Percentiles rank a stretch among this genome's conserved stretches.
Conservation (phyloP, 2,113 vertebrate genomes). For the Scomber japonicus region DNA sequence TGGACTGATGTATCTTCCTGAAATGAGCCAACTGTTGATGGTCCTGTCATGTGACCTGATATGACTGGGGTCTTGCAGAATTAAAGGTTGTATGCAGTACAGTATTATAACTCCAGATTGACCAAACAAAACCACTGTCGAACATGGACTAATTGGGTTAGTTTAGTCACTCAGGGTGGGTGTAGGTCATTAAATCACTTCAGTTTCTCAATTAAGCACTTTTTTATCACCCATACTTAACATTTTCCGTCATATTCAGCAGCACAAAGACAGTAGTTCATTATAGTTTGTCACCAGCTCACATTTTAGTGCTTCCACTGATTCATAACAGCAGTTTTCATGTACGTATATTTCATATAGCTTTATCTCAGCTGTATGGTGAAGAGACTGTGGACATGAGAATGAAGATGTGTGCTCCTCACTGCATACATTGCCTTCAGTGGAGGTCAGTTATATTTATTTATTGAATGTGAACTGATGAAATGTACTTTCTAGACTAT, state of each 20-base stretch:
- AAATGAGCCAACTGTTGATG: background rate
- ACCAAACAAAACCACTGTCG: conserved; percentile 22
- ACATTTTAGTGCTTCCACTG: conserved; percentile 8
- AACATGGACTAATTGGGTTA: conserved; percentile 1
- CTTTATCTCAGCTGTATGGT: background rate
- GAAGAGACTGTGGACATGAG: background rate
- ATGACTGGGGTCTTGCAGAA: background rate
- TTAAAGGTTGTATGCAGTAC: conserved; percentile 2
- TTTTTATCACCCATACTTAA: background rate
- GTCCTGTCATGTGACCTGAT: background rate
- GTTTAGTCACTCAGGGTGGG: conserved; percentile 33
- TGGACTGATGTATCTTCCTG: conserved; percentile 83
- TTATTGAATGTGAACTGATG: conserved; percentile 41
- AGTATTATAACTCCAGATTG: conserved; percentile 17
- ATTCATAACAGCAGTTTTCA: background rate
- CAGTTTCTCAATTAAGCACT: background rate
- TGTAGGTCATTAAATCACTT: background rate
- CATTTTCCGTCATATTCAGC: conserved; percentile 9
- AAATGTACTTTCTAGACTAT: conserved; percentile 21
- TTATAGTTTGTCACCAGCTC: background rate
- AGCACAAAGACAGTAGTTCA: conserved; percentile 2
- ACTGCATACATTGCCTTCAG: conserved; percentile 37
- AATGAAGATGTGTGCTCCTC: background rate
- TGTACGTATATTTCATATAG: background rate
- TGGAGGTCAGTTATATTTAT: conserved; percentile 37